Conservation (phyloP, 2,888 invertebrate species). For the Lepidocyrtinus sp. region DNA sequence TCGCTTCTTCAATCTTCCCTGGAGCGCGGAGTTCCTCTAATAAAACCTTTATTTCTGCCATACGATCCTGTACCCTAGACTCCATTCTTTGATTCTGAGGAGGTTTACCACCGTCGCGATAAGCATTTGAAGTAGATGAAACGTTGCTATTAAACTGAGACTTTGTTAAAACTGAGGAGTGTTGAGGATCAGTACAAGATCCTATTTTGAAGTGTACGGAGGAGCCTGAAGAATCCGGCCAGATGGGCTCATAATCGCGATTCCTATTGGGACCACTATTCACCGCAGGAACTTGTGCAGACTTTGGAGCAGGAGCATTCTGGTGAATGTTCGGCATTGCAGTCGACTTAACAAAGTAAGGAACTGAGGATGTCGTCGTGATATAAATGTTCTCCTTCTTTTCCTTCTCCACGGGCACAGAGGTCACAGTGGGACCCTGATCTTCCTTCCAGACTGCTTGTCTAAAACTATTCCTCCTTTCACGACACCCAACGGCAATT, state of each 20-base stretch:
- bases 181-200: not conserved
- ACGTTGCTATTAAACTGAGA: not conserved
- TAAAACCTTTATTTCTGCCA: conserved; percentile 68
- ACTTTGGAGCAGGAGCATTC: not conserved
- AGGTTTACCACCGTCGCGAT: not conserved
- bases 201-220: conserved; percentile 46
- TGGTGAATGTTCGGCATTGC: conserved; percentile 46
- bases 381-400: conserved; percentile 53
- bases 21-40: conserved; percentile 66
- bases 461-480: conserved; percentile 71
- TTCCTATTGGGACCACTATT: conserved; percentile 35
- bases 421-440: conserved; percentile 24
- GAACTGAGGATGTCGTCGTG: conserved; percentile 41
- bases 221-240: conserved; percentile 66
- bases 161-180: not conserved
- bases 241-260: conserved; percentile 70
- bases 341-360: conserved; percentile 47
- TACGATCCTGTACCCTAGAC: conserved; percentile 55
- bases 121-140: not conserved
- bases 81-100: conserved; percentile 35
- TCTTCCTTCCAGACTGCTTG: conserved; percentile 71
- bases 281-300: not conserved
- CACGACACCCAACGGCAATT: conserved; percentile 70
- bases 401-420: conserved; percentile 40
- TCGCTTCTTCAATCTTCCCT: conserved; percentile 23